Evolutionary conservation across 2,888 invertebrate species (phyloP), one percentile per base, ranked within the genome.

Genomic region (Drosophila engyochracea): DNA sequence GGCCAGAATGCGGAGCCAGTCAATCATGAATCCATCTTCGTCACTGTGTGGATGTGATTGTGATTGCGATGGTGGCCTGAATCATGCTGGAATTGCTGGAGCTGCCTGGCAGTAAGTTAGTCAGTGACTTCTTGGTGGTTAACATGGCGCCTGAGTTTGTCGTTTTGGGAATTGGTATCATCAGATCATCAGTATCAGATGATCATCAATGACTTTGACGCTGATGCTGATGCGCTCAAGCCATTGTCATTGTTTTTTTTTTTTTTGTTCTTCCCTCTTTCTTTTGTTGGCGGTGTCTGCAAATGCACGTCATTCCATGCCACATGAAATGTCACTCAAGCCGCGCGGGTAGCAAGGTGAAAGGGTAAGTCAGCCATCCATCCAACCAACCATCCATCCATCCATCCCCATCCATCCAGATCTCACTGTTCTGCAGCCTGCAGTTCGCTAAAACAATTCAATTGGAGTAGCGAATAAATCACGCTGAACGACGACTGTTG

Each of bases 391-490:
- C 58, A 49, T 1, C 51, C 39, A 64, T 41, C 63, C 70, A 74
- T 59, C 64, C 58, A 49, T 25, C 51, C 66, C 41, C 66, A 66
- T 53, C 67, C 67, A 39, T 47, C 25, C 47, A 16, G 47, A 47
- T 47, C 47, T 25, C 47, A 25, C 47, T 25, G 47, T 47, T 12
- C 41, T 35, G 55, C 55, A 10, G 49, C 19, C 22, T 30, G 30
- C 63, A 30, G 55, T 82, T 88, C 89, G 91, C 91, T 90, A 92
- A 92, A 93, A 93, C 93, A 93, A 93, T 93, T 93, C 92, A 93
- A 93, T 93, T 92, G 92, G 91, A 92, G 92, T 92, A 92, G 92
- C 92, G 92, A 92, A 93, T 93, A 93, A 93, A 93, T 93, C 92
- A 93, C 92, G 85, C 82, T 81, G 82, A 77, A 55, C 59, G 82